Base-by-base conservation (phyloP, 2,113 vertebrate genomes). In the Corythornis vintsioides region DNA sequence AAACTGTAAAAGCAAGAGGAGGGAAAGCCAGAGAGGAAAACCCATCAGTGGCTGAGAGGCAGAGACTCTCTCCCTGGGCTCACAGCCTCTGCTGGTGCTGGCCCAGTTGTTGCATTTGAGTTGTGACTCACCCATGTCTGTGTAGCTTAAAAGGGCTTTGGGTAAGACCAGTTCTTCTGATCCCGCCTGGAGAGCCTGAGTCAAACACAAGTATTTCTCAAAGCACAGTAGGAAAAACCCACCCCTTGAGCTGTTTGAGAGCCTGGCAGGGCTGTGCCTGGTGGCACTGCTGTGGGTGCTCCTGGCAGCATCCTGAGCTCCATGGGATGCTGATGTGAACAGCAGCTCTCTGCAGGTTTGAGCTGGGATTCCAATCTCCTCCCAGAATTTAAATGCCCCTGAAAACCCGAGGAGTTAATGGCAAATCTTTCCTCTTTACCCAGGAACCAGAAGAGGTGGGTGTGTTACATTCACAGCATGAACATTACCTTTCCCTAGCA, bases 61-160 rank as follows among this genome's bases (percentile, higher is more conserved):
- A 4, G 48, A 0, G 5, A 64, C 19, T 42, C 17, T 57, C 35
- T 52, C 67, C 15, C 0, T 0, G 35, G 61, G 28, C 55, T 88
- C 4, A 0, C 47, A 56, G 63, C 35, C 2, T 0, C 31, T 18
- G 31, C 35, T 1, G 0, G 50, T 3, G 0, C 70, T 33, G 40
- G 22, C 57, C 57, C 13, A 2, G 61, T 38, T 53, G 45, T 3
- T 56, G 7, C 29, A 4, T 67, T 56, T 45, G 60, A 33, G 66
- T 20, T 10, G 19, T 42, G 35, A 48, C 35, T 61, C 6, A 1
- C n/a, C 55, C 2, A 1, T 15, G 8, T 13, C 31, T 43, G 45
- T 1, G 0, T 15, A 38, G 63, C 57, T 63, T 10, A 70, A 21
- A 55, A 55, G 26, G 52, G 57, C 65, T 91, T 63, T 47, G 65